Conservation (phyloP, 2,888 invertebrate species). For the Plagodis pulveraria region DNA sequence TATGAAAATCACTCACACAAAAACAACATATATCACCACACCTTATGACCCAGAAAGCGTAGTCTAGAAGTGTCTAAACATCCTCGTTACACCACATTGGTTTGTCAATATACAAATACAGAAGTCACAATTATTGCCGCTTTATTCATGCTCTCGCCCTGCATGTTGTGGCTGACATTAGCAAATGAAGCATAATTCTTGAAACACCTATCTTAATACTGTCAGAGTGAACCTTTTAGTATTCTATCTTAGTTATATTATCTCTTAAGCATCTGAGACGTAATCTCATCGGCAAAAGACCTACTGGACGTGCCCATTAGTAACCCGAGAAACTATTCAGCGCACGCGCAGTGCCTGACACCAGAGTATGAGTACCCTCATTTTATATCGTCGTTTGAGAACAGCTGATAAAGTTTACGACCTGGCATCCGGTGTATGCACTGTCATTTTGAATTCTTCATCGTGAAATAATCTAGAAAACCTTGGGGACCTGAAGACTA, state of each 20-base stretch:
- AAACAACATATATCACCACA: no score
- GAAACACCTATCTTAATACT: no score
- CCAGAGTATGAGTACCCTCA: constrained; percentile 62
- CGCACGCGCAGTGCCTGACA: constrained; percentile 67
- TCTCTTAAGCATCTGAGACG: constrained; percentile 17
- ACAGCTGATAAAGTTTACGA: constrained; percentile 59
- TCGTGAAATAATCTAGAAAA: constrained; percentile 43
- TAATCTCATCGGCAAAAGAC: constrained; percentile 4
- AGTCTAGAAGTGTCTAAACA: no score
- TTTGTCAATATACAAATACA: no score
- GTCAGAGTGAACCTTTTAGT: background rate
- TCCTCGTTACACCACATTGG: no score
- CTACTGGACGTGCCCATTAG: constrained; percentile 20
- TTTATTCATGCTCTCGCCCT: no score
- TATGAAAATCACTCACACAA: no score
- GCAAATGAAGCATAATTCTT: no score
- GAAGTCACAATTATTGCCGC: no score
- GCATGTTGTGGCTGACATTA: no score
- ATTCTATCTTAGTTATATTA: background rate
- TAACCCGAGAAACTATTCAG: constrained; percentile 36
- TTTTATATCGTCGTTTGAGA: constrained; percentile 54
- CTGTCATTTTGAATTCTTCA: constrained; percentile 46
- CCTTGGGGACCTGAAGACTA: constrained; percentile 35
- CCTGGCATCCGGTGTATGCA: constrained; percentile 54
- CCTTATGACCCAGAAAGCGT: no score